These are phyloP conservation scores for Hirundichthys speculiger DNA, from an alignment of 2,113 vertebrate genomes.

Conservation along the genomic window DNA sequence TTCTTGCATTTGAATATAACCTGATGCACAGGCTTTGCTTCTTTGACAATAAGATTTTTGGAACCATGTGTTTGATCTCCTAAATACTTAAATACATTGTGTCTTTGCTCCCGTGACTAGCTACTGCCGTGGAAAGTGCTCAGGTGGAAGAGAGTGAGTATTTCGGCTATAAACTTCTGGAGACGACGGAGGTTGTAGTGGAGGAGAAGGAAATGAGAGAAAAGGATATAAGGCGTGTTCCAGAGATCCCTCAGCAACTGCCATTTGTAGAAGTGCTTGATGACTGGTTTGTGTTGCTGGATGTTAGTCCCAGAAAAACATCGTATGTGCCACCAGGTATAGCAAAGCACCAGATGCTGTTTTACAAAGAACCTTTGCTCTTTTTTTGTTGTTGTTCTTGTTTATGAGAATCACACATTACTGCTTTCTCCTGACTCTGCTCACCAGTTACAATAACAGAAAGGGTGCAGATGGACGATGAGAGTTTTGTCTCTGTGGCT, in stretches of 20 bases:
- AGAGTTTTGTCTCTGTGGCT: constrained; percentile 10
- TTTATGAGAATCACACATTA: background rate
- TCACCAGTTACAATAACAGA: constrained; percentile 29
- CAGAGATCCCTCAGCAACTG: constrained; percentile 9
- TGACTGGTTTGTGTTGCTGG: constrained; percentile 70
- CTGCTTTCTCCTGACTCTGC: constrained; percentile 9
- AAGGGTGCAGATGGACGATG: background rate
- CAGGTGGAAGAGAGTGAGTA: constrained; percentile 18
- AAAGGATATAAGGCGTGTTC: background rate
- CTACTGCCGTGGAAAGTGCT: constrained; percentile 4
- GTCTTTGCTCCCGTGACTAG: constrained; percentile 32
- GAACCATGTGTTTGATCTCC: background rate
- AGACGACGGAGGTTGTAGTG: constrained; percentile 17
- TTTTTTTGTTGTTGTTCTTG: background rate
- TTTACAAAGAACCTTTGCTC: background rate
- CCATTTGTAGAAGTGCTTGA: constrained; percentile 31
- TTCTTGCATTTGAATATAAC: too few relatives aligned
- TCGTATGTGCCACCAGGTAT: constrained; percentile 57
- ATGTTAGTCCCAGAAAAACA: constrained; percentile 41
- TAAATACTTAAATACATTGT: constrained; percentile 20
- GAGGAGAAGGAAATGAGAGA: constrained; percentile 18
- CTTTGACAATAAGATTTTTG: background rate
- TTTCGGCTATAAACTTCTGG: constrained; percentile 21
- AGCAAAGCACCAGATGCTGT: background rate
- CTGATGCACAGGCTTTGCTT: too few relatives aligned